Percentiles rank a stretch among this genome's conserved stretches.
Evolutionary conservation across 2,888 invertebrate species (phyloP).

Genomic region (Alcis repandata): DNA sequence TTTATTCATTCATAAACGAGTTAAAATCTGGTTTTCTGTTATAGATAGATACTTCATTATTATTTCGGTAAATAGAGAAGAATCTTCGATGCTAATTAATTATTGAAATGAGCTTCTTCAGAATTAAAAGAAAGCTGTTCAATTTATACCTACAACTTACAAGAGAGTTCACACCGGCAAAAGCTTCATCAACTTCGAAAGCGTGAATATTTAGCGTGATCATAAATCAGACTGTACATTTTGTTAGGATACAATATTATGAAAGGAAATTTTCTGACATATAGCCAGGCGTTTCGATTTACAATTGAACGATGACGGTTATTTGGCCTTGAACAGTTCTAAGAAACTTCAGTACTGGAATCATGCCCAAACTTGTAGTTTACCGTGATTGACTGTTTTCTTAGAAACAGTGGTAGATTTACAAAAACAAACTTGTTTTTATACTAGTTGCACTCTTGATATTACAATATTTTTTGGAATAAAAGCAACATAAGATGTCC

Average conservation of each 20-base stretch:
- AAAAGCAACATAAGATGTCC: too few relatives aligned
- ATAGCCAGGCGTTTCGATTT: neutral
- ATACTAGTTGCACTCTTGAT: too few relatives aligned
- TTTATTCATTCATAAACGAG: constrained; percentile 8
- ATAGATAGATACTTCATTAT: neutral
- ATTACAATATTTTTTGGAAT: too few relatives aligned
- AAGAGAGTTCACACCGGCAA: neutral
- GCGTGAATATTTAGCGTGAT: neutral
- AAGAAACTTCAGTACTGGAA: neutral
- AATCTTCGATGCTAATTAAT: neutral
- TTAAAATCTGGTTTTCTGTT: neutral
- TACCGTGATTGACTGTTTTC: neutral
- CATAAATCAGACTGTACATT: neutral
- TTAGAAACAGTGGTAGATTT: neutral
- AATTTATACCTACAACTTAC: neutral
- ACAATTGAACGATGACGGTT: neutral
- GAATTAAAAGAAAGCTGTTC: neutral
- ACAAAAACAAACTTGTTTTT: neutral
- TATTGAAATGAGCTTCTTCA: neutral
- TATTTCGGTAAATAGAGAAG: neutral
- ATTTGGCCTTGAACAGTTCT: neutral
- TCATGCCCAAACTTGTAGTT: neutral
- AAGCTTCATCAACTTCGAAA: constrained; percentile 1
- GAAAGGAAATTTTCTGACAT: neutral
- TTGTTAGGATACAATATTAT: neutral